Conservation (phyloP, 2,797 vertebrate genomes). For the Pagetopsis macropterus region DNA sequence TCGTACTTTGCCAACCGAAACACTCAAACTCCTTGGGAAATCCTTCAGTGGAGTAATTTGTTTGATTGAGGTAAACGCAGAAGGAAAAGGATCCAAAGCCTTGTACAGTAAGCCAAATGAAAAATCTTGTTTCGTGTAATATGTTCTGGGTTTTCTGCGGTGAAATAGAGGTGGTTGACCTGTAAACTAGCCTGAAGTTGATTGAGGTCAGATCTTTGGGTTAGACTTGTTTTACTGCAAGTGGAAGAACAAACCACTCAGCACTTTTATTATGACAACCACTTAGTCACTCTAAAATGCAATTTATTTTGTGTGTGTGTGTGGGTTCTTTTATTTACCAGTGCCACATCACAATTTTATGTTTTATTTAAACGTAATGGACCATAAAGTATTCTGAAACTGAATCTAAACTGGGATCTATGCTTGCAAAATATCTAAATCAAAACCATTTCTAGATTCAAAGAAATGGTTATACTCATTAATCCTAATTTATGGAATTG, state of each 20-base stretch:
- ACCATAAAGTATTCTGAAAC: too few species aligned
- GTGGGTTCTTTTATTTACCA: too few species aligned
- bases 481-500: neutral
- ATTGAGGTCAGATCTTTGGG: neutral
- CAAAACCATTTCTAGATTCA: neutral
- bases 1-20: constrained; percentile 41
- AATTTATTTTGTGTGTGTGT: too few species aligned
- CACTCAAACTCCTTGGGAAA: constrained; percentile 40
- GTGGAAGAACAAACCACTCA: too few species aligned
- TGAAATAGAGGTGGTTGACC: neutral
- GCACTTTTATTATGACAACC: too few species aligned
- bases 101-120: neutral
- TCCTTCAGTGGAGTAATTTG: constrained; percentile 40
- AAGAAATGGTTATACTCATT: neutral
- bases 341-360: too few species aligned
- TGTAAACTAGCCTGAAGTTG: constrained; percentile 3
- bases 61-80: constrained; percentile 6
- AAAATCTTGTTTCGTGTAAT: constrained; percentile 1
- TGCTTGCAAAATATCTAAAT: too few species aligned
- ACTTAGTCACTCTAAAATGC: too few species aligned
- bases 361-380: too few species aligned
- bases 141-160: neutral
- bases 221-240: neutral
- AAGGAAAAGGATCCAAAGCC: constrained; percentile 12
- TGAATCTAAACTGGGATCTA: too few species aligned